phyloP scores from a whole-genome alignment of 2,888 invertebrate genomes.

The Hymenopus coronatus region DNA sequence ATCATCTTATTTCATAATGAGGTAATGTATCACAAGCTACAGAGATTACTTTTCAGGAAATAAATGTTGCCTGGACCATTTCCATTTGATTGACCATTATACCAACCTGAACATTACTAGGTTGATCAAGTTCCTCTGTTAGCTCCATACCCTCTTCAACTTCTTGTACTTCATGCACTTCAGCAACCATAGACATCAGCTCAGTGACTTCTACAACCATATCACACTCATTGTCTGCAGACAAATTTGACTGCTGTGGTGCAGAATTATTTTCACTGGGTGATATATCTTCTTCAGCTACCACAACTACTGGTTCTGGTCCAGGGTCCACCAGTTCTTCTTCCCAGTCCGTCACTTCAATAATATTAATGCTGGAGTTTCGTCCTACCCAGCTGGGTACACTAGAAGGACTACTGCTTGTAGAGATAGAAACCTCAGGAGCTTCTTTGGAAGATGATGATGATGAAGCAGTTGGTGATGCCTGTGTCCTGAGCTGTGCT shows the following conservation, averaged over 20 bases:
- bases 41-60: too few species aligned
- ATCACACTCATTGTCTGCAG: not conserved
- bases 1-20: too few species aligned
- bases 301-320: not conserved
- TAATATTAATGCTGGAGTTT: not conserved
- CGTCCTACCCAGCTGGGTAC: not conserved
- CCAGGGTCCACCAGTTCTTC: not conserved
- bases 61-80: too few species aligned
- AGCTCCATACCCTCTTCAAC: not conserved
- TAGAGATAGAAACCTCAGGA: not conserved
- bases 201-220: not conserved
- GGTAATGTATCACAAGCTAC: too few species aligned
- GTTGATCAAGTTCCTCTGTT: not conserved
- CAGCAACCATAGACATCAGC: constrained; percentile 16
- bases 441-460: not conserved
- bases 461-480: not conserved
- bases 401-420: not conserved
- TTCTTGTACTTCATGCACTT: constrained; percentile 38
- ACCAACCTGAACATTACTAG: not conserved
- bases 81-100: not conserved
- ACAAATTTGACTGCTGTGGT: not conserved
- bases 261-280: not conserved
- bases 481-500: not conserved
- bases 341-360: constrained; percentile 10
- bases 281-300: not conserved